phyloP scores from a whole-genome alignment of 2,888 invertebrate species.

The Idaea straminata region DNA sequence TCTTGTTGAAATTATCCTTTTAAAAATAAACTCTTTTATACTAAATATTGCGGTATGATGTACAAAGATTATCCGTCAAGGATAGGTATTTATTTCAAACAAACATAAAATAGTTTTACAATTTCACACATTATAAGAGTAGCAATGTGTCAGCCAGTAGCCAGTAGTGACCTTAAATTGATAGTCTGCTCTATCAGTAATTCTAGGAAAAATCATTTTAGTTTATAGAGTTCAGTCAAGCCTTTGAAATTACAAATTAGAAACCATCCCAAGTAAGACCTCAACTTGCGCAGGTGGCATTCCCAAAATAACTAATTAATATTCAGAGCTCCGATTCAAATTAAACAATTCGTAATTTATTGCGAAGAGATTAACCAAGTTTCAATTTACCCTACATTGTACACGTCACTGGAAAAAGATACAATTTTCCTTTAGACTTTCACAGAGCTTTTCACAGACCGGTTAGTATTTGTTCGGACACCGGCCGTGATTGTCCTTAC shows the following conservation, averaged over 20 bases:
- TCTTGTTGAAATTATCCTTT: too few species aligned
- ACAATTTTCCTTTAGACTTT: slow-evolving; percentile 9
- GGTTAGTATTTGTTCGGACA: slow-evolving; percentile 48
- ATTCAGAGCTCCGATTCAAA: slow-evolving; percentile 1
- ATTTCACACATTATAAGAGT: too few species aligned
- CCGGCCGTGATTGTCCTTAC: slow-evolving; percentile 35
- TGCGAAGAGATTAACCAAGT: slow-evolving; percentile 7
- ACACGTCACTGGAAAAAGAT: slow-evolving; percentile 5
- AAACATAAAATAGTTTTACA: too few species aligned
- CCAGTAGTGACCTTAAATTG: too few species aligned
- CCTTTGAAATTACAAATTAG: neutral
- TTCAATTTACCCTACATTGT: slow-evolving; percentile 1
- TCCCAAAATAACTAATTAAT: neutral
- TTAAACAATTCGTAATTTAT: slow-evolving; percentile 5
- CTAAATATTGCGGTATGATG: too few species aligned
- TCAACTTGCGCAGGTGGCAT: neutral
- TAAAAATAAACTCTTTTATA: too few species aligned
- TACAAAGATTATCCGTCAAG: too few species aligned
- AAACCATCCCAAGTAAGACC: neutral
- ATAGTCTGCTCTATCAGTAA: neutral
- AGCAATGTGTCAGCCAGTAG: too few species aligned
- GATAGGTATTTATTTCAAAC: too few species aligned
- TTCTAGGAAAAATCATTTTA: neutral
- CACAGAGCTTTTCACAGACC: slow-evolving; percentile 17
- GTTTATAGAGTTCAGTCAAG: neutral